Evolutionary conservation across 1,140 invertebrate genomes (phyloP).

Genomic region (Epicauta chinensis): DNA sequence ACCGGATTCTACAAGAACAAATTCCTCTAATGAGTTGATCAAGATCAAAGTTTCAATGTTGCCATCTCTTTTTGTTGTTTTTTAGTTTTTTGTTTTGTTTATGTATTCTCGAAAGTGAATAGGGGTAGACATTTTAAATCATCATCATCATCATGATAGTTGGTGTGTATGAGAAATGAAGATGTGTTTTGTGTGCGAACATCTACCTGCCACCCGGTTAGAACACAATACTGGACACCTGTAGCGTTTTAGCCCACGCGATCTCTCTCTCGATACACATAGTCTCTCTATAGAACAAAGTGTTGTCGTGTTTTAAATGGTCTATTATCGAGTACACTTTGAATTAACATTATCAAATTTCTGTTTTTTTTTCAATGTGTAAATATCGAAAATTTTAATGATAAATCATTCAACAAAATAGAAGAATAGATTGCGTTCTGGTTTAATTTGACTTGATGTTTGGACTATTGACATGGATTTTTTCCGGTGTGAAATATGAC

Average conservation of each 20-base stretch:
- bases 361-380: too few relatives aligned
- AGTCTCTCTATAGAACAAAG: slow-evolving; percentile 4
- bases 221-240: slow-evolving; percentile 21
- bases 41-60: not conserved
- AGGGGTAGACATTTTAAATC: too few relatives aligned
- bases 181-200: slow-evolving; percentile 25
- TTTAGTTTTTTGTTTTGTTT: too few relatives aligned
- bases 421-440: slow-evolving; percentile 14
- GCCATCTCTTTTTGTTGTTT: not conserved
- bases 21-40: slow-evolving; percentile 13
- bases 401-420: too few relatives aligned
- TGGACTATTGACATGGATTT: slow-evolving; percentile 2
- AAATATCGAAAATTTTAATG: too few relatives aligned
- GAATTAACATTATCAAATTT: too few relatives aligned
- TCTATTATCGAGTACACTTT: slow-evolving; percentile 10
- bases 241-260: slow-evolving; percentile 22
- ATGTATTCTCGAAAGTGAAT: too few relatives aligned
- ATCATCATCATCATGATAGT: not conserved
- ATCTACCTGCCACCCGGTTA: slow-evolving; percentile 23
- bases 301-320: slow-evolving; percentile 14
- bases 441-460: slow-evolving; percentile 11
- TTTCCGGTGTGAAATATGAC: slow-evolving; percentile 3
- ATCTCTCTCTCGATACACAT: slow-evolving; percentile 4
- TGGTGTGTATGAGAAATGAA: slow-evolving; percentile 18
- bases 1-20: slow-evolving; percentile 8